Percentiles rank a stretch among this genome's conserved stretches.
These are phyloP conservation scores for Conops quadrifasciatus DNA, from an alignment of 2,888 invertebrate species.

Conservation along the genomic window DNA sequence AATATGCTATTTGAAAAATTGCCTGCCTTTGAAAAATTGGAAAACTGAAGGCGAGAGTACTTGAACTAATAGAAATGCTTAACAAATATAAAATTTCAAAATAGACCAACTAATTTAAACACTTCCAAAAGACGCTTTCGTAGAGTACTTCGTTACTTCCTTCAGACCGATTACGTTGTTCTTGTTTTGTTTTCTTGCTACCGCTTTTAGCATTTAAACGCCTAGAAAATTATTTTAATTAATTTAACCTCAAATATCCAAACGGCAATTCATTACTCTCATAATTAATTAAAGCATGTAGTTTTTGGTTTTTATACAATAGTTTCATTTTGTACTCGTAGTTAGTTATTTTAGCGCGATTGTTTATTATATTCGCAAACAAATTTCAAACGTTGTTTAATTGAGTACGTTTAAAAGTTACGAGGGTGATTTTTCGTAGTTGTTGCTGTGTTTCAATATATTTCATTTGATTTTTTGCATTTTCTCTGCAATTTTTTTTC, in stretches of 20 bases:
- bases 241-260: slow-evolving; percentile 19
- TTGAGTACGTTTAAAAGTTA: neutral
- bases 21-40: no score
- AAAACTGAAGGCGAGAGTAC: no score
- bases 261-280: slow-evolving; percentile 5
- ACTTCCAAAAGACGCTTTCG: no score
- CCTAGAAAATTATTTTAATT: neutral
- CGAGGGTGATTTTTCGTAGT: neutral
- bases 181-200: neutral
- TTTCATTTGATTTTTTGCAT: neutral
- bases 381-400: neutral
- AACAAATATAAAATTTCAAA: no score
- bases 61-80: no score
- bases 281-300: slow-evolving; percentile 1
- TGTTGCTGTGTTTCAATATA: neutral
- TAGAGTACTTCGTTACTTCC: no score
- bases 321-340: neutral
- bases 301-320: neutral
- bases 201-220: neutral
- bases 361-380: neutral
- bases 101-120: no score
- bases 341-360: neutral
- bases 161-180: no score
- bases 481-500: neutral
- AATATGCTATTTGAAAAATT: no score